Percentiles rank a stretch among this genome's conserved stretches.
Conservation (phyloP, 2,113 vertebrate genomes). For the Eulemur rufifrons region DNA sequence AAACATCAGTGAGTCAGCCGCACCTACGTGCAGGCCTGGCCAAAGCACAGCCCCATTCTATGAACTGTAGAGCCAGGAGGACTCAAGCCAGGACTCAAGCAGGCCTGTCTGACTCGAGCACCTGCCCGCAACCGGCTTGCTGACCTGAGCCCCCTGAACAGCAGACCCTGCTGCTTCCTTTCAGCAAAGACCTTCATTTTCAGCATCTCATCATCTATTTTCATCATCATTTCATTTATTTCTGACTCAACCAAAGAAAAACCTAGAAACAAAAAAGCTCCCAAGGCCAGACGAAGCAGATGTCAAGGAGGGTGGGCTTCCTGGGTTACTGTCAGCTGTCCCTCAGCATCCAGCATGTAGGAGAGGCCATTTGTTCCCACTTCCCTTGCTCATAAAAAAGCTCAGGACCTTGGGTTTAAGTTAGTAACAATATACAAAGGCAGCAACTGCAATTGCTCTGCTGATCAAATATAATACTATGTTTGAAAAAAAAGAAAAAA, state of each 20-base stretch:
- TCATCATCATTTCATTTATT: background rate
- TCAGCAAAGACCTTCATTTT: background rate
- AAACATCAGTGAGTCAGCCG: background rate
- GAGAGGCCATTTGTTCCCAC: background rate
- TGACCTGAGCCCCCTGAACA: background rate
- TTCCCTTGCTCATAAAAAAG: background rate
- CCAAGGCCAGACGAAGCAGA: background rate
- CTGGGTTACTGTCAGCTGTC: rapidly evolving
- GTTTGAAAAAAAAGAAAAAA: background rate
- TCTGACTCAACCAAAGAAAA: constrained; percentile 7
- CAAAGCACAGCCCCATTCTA: rapidly evolving
- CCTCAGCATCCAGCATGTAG: rapidly evolving
- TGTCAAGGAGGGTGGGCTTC: background rate
- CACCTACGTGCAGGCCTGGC: background rate
- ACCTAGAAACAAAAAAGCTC: background rate
- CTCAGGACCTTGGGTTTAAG: background rate
- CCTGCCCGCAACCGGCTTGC: background rate
- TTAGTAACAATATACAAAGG: background rate
- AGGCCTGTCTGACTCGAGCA: too few relatives aligned
- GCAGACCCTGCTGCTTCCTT: background rate
- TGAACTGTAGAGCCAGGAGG: rapidly evolving
- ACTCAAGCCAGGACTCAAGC: background rate
- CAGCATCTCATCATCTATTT: background rate
- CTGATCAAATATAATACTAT: background rate
- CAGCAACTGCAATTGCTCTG: background rate